Evolutionary conservation across 2,113 vertebrate species (phyloP).

Genomic region (Psilopogon haemacephalus): DNA sequence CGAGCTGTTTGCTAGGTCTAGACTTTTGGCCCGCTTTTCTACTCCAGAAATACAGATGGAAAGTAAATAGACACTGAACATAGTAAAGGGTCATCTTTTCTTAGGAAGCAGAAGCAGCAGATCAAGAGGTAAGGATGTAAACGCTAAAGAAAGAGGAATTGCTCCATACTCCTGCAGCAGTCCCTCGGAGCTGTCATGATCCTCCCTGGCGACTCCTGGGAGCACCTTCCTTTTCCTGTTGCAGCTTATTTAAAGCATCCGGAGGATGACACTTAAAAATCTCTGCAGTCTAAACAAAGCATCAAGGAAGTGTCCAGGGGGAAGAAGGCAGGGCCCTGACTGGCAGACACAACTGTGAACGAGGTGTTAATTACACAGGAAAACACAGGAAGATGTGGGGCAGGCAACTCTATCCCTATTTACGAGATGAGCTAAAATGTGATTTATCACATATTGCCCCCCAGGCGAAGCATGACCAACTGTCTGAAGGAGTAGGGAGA

Average conservation of each 20-base stretch:
- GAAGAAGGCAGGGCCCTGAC: conserved; percentile 61
- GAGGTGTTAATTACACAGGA: conserved; percentile 79
- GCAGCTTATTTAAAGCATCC: conserved; percentile 42
- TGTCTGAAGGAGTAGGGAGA: conserved; percentile 3
- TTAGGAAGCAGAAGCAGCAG: neutral
- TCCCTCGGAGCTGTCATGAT: neutral
- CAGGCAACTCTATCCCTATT: conserved; percentile 64
- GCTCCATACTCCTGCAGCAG: conserved; percentile 18
- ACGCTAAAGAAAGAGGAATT: conserved; percentile 17
- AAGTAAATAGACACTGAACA: neutral
- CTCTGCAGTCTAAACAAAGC: conserved; percentile 65
- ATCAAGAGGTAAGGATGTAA: neutral
- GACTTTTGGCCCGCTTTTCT: neutral
- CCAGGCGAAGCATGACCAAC: neutral
- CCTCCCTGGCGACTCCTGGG: conserved; percentile 36
- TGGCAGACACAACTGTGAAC: conserved; percentile 72
- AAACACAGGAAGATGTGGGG: conserved; percentile 61
- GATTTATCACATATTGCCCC: conserved; percentile 51
- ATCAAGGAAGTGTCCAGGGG: conserved; percentile 68
- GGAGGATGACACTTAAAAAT: conserved; percentile 48
- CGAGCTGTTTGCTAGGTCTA: neutral
- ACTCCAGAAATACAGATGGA: neutral
- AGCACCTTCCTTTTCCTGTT: conserved; percentile 55
- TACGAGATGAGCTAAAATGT: conserved; percentile 59
- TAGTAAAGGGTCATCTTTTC: neutral